Evolutionary conservation across 1,140 invertebrate species (phyloP), one percentile per base, ranked within the genome.

Genomic region (Camponotus pennsylvanicus): DNA sequence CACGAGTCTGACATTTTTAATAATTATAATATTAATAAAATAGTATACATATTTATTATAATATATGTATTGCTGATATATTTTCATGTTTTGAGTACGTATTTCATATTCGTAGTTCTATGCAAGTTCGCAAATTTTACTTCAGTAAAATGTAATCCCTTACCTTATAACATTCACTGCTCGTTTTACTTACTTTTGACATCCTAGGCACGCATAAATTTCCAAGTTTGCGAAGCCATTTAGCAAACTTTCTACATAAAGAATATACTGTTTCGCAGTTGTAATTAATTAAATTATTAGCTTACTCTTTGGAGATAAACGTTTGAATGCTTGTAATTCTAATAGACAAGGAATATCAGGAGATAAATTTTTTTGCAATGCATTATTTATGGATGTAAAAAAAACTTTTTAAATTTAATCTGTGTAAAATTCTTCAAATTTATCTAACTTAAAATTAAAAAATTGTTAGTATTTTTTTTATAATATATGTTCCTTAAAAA

Each of bases 151-250:
- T 85, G 18, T 67, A 66, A 84, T 73, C 27, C 32, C 32, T 80
- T 80, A 70, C 57, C 32, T 83, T 83, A 52, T 32, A 75, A 86
- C 78, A 83, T 86, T 86, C 85, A 83, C 77, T 80, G 55, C 57
- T 73, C 59, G 79, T 86, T 83, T 69, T 15, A 75, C 69, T 83
- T 83, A 66, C 59, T 86, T 86, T 82, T 86, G 85, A 86, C 85
- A 82, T 86, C 45, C 67, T 67, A 84, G 66, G 21, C 66, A 67
- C 21, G 42, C 77, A 69, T 79, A 79, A 86, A 86, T 82, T 86
- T 86, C 13, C 52, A 13, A 86, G 85, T 86, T 86, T 71, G 66
- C 67, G 34, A 82, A 82, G 21, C 18, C 57, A 61, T 70, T 55
- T 71, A 70, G 18, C 55, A 49, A 86, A 86, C 77, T 86, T 82